Conservation (phyloP, 2,797 vertebrate genomes). For the Falco berigora region DNA sequence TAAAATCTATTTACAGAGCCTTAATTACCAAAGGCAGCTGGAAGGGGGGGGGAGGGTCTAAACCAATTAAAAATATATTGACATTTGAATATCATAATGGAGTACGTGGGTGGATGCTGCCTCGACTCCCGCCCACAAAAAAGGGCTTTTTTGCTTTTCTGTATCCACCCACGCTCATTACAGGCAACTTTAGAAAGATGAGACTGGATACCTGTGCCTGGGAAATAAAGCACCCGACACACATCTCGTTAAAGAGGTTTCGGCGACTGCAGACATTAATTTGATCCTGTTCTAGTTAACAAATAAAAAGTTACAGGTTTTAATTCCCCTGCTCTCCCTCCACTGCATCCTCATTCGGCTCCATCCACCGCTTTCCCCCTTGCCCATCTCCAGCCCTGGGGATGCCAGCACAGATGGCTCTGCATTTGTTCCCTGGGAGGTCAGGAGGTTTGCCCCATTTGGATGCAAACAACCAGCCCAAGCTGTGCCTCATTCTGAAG, state of each 20-base stretch:
- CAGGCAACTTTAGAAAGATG: constrained; percentile 3
- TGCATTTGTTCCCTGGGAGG: not conserved
- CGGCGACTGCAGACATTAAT: not conserved
- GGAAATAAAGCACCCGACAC: not conserved
- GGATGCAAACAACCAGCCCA: not conserved
- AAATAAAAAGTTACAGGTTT: not conserved
- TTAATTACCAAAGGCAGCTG: constrained; percentile 67
- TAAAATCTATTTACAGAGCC: constrained; percentile 68
- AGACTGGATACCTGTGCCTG: constrained; percentile 8
- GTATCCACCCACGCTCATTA: constrained; percentile 58
- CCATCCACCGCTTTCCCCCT: not conserved
- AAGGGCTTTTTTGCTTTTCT: not conserved
- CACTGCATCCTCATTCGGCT: fast-evolving
- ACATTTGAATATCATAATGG: constrained; percentile 68
- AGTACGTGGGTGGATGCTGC: constrained; percentile 58
- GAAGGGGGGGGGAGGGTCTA: not conserved
- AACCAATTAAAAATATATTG: constrained; percentile 69
- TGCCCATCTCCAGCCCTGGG: not conserved
- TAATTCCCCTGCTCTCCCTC: not conserved
- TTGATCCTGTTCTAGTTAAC: not conserved
- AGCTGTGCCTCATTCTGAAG: not conserved
- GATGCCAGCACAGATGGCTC: fast-evolving
- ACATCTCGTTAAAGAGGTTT: not conserved
- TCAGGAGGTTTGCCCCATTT: not conserved
- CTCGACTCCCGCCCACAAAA: constrained; percentile 34